These are phyloP conservation scores for Erebia ligea DNA, from an alignment of 2,888 invertebrate species.

Conservation along the genomic window DNA sequence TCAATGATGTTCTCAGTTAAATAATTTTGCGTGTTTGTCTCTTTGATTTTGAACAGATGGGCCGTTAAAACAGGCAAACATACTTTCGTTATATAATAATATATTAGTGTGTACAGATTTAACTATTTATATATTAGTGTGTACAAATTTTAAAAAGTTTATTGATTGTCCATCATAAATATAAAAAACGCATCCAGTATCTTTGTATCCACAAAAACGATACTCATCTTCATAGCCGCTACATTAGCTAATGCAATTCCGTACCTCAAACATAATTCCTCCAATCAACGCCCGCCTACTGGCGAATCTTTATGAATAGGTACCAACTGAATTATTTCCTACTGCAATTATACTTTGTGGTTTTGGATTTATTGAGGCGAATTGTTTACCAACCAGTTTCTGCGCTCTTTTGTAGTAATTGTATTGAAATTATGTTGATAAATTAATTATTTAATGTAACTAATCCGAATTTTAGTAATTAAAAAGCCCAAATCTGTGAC, in stretches of 20 bases:
- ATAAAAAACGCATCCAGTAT: constrained; percentile 38
- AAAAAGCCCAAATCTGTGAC: too few relatives aligned
- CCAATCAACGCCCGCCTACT: constrained; percentile 62
- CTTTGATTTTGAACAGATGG: too few relatives aligned
- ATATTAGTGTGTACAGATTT: too few relatives aligned
- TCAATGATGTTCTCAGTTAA: too few relatives aligned
- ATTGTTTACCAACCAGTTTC: constrained; percentile 3
- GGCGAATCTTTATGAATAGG: constrained; percentile 49
- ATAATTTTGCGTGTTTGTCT: too few relatives aligned
- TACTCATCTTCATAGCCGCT: constrained; percentile 56
- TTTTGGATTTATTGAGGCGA: constrained; percentile 7
- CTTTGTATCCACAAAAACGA: constrained; percentile 34
- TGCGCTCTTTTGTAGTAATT: background rate
- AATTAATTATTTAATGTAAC: background rate
- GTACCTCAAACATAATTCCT: constrained; percentile 71
- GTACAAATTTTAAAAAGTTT: too few relatives aligned
- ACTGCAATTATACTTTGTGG: constrained; percentile 19
- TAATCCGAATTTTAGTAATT: too few relatives aligned
- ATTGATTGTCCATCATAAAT: too few relatives aligned
- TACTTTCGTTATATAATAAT: too few relatives aligned
- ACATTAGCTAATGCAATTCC: constrained; percentile 77
- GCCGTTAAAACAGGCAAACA: too few relatives aligned
- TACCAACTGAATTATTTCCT: constrained; percentile 17
- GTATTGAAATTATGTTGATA: background rate
- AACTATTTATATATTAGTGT: too few relatives aligned